Conservation (phyloP, 2,888 invertebrate genomes). For the Drosophila rellima region DNA sequence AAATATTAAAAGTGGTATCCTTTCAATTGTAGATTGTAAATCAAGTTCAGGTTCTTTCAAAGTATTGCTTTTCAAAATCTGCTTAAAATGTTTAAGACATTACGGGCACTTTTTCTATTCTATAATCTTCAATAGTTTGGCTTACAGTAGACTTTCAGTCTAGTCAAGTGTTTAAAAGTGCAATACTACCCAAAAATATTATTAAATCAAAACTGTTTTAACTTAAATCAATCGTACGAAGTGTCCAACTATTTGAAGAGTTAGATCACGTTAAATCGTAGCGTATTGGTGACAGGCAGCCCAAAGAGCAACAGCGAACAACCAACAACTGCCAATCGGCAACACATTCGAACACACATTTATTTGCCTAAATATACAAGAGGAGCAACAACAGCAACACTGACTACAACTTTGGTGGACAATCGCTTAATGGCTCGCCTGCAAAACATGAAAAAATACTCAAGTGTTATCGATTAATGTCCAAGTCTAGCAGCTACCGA, state of each 20-base stretch:
- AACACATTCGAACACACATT: constrained; percentile 56
- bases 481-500: constrained; percentile 86
- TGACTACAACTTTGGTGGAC: constrained; percentile 74
- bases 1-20: too few relatives aligned
- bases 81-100: too few relatives aligned
- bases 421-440: constrained; percentile 86
- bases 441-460: constrained; percentile 86
- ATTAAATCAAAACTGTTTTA: background rate
- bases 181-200: background rate
- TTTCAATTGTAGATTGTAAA: too few relatives aligned
- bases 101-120: too few relatives aligned
- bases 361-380: constrained; percentile 59
- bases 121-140: too few relatives aligned
- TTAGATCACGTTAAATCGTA: constrained; percentile 25
- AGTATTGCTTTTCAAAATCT: too few relatives aligned
- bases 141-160: too few relatives aligned
- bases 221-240: background rate
- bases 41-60: too few relatives aligned
- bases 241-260: background rate
- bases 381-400: constrained; percentile 37
- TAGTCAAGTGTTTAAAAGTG: background rate
- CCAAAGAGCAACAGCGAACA: constrained; percentile 6
- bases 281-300: constrained; percentile 26
- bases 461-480: constrained; percentile 86
- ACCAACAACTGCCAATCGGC: constrained; percentile 7